Percentiles rank a stretch among this genome's conserved stretches.
Conservation (phyloP, 1,140 invertebrate species). For the Leptinotarsa texana region DNA sequence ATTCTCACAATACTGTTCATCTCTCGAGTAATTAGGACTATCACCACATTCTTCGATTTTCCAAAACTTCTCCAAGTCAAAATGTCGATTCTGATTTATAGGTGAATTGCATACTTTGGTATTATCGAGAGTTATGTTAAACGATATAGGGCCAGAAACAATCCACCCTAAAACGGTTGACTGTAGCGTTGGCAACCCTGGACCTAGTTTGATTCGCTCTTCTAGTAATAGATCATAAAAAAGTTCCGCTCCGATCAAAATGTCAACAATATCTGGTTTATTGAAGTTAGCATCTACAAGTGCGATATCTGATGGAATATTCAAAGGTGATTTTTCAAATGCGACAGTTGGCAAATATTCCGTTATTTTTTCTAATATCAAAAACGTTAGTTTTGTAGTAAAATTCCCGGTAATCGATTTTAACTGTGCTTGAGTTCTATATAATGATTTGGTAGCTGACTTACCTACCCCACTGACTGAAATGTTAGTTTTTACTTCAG, state of each 20-base stretch:
- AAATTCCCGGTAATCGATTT: neutral
- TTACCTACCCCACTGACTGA: neutral
- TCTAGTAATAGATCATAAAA: slow-evolving; percentile 36
- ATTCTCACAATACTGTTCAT: slow-evolving; percentile 44
- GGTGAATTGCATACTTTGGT: neutral
- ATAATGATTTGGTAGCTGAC: neutral
- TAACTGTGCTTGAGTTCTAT: neutral
- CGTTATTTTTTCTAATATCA: slow-evolving; percentile 24
- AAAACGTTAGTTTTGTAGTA: neutral
- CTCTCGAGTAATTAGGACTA: slow-evolving; percentile 30
- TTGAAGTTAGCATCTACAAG: slow-evolving; percentile 43
- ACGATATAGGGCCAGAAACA: slow-evolving; percentile 34
- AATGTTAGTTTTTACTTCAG: neutral
- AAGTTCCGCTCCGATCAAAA: slow-evolving; percentile 36
- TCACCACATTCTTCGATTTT: slow-evolving; percentile 43
- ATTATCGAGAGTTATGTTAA: neutral
- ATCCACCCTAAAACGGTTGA: slow-evolving; percentile 50
- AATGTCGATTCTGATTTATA: slow-evolving; percentile 22
- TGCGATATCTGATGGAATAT: slow-evolving; percentile 39
- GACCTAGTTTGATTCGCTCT: slow-evolving; percentile 42
- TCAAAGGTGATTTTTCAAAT: slow-evolving; percentile 29
- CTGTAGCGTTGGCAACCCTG: slow-evolving; percentile 45
- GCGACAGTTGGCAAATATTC: slow-evolving; percentile 25
- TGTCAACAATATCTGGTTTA: slow-evolving; percentile 35
- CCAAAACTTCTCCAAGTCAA: slow-evolving; percentile 43